Base-by-base conservation (phyloP, 2,797 vertebrate genomes). In the Molossus molossus region DNA sequence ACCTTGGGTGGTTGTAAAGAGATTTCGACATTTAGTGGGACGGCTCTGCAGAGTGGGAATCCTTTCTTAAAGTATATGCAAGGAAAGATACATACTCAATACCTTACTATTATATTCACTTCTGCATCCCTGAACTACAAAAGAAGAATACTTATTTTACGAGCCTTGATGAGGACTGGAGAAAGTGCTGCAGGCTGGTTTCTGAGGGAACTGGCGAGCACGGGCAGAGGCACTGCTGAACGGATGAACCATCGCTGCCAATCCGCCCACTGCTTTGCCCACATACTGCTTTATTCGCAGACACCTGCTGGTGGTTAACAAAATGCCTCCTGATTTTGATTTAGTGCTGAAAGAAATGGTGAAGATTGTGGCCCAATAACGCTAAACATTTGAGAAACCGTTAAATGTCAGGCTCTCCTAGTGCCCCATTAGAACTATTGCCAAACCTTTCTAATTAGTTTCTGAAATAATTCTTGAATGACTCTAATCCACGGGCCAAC, bases 391-490 rank as follows among this genome's bases (percentile, higher is more conserved):
- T 90, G 6, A 92, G 25, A 90, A 95, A 15, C 50, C 4, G 53
- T 55, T 94, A 89, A 96, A 87, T 92, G 87, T 50, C 57, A 95
- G 45, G 57, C 23, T 92, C 18, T 92, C 58, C 58, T 62, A 50
- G 37, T 8, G 76, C n/a, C 70, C 84, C 87, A 62, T 67, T 80
- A 77, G 77, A 90, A 90, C 87, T 90, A 81, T 77, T 60, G 55
- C 65, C 80, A 48, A 94, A 81, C n/a, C 29, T 87, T 76, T 84
- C 88, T 92, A 89, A 92, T 92, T 93, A 90, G 90, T 94, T 92
- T 92, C 62, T 23, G 17, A 95, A 91, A 89, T 82, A 81, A 75
- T 83, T 91, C 60, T 77, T 85, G 60, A 87, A 11, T 89, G 25
- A 18, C 21, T 70, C 50, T 91, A 82, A 83, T 77, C 62, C 62